Conservation (phyloP, 2,888 invertebrate species). For the Globia sparganii region DNA sequence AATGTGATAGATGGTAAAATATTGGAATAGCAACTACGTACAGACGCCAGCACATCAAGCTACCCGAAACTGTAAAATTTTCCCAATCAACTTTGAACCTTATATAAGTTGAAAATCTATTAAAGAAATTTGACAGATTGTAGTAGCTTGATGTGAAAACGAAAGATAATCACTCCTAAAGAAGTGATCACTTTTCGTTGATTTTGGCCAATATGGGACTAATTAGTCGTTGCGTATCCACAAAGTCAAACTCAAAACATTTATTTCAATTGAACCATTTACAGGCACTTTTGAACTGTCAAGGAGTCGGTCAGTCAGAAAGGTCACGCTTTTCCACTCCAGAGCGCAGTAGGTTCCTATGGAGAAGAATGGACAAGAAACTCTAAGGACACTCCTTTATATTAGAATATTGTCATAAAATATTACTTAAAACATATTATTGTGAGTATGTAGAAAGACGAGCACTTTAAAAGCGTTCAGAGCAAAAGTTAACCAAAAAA, state of each 20-base stretch:
- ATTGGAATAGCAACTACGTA: background rate
- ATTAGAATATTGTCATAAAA: background rate
- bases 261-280: background rate
- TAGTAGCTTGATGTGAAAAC: too few species aligned
- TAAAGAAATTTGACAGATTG: too few species aligned
- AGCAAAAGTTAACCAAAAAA: background rate
- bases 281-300: background rate
- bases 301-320: background rate
- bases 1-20: conserved; percentile 9
- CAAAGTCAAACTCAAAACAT: too few species aligned
- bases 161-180: too few species aligned
- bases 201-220: background rate
- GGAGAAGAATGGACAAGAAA: too few species aligned
- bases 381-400: background rate
- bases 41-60: too few species aligned
- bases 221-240: background rate
- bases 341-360: background rate
- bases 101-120: too few species aligned
- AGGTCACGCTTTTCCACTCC: too few species aligned
- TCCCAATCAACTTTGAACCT: too few species aligned
- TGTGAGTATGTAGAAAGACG: background rate
- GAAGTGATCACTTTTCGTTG: background rate
- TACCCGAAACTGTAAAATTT: too few species aligned
- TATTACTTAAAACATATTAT: background rate
- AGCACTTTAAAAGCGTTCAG: background rate